These are phyloP conservation scores for Heliothis subflexa DNA, from an alignment of 1,140 invertebrate genomes.

Conservation along the genomic window DNA sequence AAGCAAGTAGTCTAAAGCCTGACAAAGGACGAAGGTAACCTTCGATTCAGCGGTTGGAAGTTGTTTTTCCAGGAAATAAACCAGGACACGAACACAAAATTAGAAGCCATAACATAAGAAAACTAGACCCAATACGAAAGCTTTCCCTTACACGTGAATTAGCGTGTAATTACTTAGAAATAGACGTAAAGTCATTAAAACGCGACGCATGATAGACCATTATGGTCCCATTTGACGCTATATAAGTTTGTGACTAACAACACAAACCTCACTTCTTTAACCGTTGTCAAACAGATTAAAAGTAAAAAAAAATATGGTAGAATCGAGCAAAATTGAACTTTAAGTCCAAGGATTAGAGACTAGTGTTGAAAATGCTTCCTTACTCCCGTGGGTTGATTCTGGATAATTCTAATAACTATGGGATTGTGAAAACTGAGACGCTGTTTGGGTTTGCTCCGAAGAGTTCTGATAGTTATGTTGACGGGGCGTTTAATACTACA, in stretches of 20 bases:
- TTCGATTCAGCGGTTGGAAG: too few species aligned
- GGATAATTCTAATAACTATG: conserved; percentile 67
- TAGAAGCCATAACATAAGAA: conserved; percentile 17
- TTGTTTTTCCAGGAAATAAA: too few species aligned
- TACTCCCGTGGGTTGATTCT: conserved; percentile 65
- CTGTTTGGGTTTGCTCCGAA: conserved; percentile 61
- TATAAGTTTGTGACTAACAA: conserved; percentile 39
- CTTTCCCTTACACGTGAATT: conserved; percentile 42
- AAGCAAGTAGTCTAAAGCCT: too few species aligned
- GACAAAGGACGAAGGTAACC: too few species aligned
- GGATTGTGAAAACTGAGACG: conserved; percentile 69
- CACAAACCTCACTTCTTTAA: conserved; percentile 10
- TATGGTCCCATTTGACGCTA: conserved; percentile 42
- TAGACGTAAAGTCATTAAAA: conserved; percentile 38
- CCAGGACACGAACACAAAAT: not conserved
- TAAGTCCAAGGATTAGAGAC: not conserved
- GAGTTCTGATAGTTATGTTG: conserved; percentile 54
- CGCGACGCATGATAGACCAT: conserved; percentile 49
- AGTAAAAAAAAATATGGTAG: conserved; percentile 33
- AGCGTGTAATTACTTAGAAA: conserved; percentile 40
- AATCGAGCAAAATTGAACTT: conserved; percentile 13
- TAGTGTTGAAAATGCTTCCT: conserved; percentile 58
- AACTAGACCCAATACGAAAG: conserved; percentile 10
- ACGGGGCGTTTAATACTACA: conserved; percentile 54
- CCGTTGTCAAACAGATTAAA: conserved; percentile 1